Base-by-base conservation (phyloP, 2,888 invertebrate genomes). In the Nymphalis urticae region DNA sequence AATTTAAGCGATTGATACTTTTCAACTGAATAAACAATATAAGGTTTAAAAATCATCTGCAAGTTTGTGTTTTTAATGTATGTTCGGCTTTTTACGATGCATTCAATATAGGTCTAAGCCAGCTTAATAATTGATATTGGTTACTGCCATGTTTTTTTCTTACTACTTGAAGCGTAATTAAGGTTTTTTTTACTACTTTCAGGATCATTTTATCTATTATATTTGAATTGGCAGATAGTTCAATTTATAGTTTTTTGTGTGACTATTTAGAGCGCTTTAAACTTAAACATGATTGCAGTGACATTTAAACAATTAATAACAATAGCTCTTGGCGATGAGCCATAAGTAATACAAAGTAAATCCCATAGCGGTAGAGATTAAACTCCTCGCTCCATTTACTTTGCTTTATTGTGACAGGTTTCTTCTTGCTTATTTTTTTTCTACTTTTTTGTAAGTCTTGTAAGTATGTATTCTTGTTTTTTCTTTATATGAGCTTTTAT, bases 291-390 rank as follows among this genome's bases (percentile, higher is more conserved):
- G 2, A 10, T n/a, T 13, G 19, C 42, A 42, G 54, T 56, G 58
- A 42, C 19, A 58, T 42, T 58, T 58, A 42, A 19, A 58, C 19
- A 58, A 42, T 58, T 58, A 42, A 58, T 58, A 42, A 58, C 58
- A 19, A 58, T 42, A 42, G 58, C 42, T 9, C 19, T 58, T 58
- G 42, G 42, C 58, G 42, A 42, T 42, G 42, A 58, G 58, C 58
- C 42, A 58, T 58, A 36, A 13, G 19, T 32, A 10, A 58, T 19
- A 42, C 58, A 17, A 19, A 58, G 58, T 42, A 42, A 58, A 58
- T 58, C 58, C 58, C 56, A 32, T 42, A 58, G 42, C 19, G 19
- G 19, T n/a, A 10, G 58, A 58, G 58, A 42, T 21, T 58, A 42
- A 58, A 42, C 58, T 56, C 32, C 10, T 58, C 58, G 36, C 58